Conservation (phyloP, 2,797 vertebrate genomes). For the Malacoctenus gilli region DNA sequence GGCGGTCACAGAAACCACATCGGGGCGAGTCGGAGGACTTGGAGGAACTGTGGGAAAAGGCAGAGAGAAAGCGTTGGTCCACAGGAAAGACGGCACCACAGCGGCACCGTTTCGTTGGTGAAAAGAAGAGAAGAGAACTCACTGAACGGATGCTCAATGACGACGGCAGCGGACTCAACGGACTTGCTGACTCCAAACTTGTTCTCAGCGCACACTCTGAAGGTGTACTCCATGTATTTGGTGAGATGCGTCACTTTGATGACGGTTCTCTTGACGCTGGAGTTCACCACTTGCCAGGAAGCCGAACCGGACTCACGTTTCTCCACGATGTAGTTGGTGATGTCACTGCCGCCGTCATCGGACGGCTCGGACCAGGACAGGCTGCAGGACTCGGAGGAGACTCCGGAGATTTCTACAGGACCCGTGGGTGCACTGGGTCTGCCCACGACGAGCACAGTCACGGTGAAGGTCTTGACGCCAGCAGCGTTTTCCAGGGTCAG, state of each 20-base stretch:
- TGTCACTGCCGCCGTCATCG: conserved; percentile 94
- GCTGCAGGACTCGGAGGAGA: conserved; percentile 93
- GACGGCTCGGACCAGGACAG: conserved; percentile 91
- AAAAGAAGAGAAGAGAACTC: conserved; percentile 77
- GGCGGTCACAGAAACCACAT: conserved; percentile 89
- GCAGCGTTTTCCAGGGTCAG: conserved; percentile 92
- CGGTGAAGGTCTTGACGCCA: conserved; percentile 93
- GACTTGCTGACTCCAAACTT: conserved; percentile 99
- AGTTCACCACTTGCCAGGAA: conserved; percentile 97
- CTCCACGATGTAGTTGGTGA: conserved; percentile 98
- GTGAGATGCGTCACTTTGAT: conserved; percentile 97
- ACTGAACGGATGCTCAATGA: conserved; percentile 98
- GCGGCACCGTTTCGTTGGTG: no score
- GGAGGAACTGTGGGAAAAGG: conserved; percentile 85
- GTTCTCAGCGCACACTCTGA: conserved; percentile 97
- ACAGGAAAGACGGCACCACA: no score
- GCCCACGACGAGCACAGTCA: conserved; percentile 92
- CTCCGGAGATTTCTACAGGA: conserved; percentile 90
- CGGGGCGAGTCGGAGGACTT: conserved; percentile 93
- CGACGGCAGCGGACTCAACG: conserved; percentile 88
- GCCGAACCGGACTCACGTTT: conserved; percentile 96
- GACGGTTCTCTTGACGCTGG: conserved; percentile 96
- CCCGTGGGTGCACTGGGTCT: conserved; percentile 90
- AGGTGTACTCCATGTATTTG: conserved; percentile 99
- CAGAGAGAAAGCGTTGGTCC: no score